Base-by-base conservation (phyloP, 1,140 invertebrate genomes). In the Bombus difficillimus region DNA sequence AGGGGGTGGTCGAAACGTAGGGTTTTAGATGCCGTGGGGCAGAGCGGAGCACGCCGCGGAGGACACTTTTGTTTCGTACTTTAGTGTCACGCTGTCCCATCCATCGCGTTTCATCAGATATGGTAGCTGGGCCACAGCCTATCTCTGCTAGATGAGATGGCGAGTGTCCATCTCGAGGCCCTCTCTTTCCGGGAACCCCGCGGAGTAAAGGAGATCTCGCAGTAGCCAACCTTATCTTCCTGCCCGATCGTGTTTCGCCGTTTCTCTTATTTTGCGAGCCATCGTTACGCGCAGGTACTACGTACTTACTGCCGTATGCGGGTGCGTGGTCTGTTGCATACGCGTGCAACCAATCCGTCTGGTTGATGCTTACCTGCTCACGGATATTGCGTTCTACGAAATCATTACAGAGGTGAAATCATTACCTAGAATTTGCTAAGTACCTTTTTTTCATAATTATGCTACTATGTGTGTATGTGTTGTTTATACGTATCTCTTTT, bases 101-200 rank as follows among this genome's bases (percentile, higher is more conserved):
- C 89, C 89, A 89, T 91, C 89, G 85, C 83, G 88, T 90, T 87
- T 88, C 92, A 93, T 93, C 92, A 92, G 92, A 93, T 93, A 93
- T 78, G 86, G 85, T 86, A 91, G 87, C 87, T 86, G 83, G 84
- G 86, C 89, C 90, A 86, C 85, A 73, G 82, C 79, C 85, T 90
- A 90, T 90, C 91, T 91, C 75, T 81, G 87, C 87, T 88, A 92
- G 91, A 90, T 91, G 90, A 92, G 88, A 93, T 89, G 89, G 89
- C 87, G 87, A 85, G 90, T 89, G 85, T 92, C 73, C 92, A 90
- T 93, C 90, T 89, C 85, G 83, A 69, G 79, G 71, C 69, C 88
- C 77, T 91, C 83, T 90, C 88, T 91, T 93, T 93, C 92, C 89
- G 88, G 91, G 91, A 93, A 93, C 83, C 87, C 86, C 84, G 87